Conservation (phyloP, 2,797 vertebrate species). For the Poeciliopsis paucimaculata region DNA sequence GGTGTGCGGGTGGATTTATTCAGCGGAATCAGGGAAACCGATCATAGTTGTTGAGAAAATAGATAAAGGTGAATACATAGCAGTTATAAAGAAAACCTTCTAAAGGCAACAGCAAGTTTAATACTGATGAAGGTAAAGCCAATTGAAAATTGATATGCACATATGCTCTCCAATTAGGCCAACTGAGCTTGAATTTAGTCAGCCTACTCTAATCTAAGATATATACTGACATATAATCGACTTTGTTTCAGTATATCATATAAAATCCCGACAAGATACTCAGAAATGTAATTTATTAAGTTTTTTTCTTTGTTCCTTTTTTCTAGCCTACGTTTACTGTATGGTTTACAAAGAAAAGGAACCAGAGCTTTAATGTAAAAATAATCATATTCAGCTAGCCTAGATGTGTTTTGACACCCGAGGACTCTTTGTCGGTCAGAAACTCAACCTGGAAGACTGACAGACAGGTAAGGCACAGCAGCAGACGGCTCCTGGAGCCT, state of each 20-base stretch:
- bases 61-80: not conserved
- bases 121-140: not conserved
- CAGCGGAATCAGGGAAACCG: not conserved
- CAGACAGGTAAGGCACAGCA: constrained; percentile 53
- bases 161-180: not conserved
- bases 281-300: not conserved
- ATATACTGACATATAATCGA: too few species aligned
- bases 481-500: constrained; percentile 64
- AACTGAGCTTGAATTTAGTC: not conserved
- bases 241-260: not conserved
- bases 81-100: not conserved
- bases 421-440: constrained; percentile 66
- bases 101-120: not conserved
- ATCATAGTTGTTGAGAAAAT: not conserved
- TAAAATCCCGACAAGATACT: not conserved
- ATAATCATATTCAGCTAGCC: constrained; percentile 11
- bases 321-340: constrained; percentile 7
- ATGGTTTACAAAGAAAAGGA: constrained; percentile 24
- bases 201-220: too few species aligned
- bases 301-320: not conserved
- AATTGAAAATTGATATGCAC: not conserved
- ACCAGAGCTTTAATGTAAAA: not conserved
- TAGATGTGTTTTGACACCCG: constrained; percentile 56
- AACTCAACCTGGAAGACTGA: constrained; percentile 63
- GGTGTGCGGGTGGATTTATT: not conserved